Evolutionary conservation across 2,888 invertebrate genomes (phyloP).

Genomic region (Patella depressa): DNA sequence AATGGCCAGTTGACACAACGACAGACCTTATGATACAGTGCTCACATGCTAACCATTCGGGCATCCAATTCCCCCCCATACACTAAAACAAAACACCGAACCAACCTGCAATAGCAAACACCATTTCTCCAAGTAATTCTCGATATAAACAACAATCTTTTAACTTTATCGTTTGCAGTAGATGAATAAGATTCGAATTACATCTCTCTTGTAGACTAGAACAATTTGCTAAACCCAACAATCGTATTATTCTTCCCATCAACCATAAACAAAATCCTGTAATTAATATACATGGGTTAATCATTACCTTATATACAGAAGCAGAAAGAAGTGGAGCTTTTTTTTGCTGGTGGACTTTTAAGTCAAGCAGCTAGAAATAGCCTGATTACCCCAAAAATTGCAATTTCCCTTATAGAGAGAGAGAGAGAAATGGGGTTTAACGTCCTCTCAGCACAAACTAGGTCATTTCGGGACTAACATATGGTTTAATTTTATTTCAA

Average conservation of each 20-base stretch:
- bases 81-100: not conserved
- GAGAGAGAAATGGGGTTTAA: too few species aligned
- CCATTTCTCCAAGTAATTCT: slow-evolving; percentile 43
- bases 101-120: slow-evolving; percentile 44
- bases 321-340: too few species aligned
- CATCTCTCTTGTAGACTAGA: slow-evolving; percentile 42
- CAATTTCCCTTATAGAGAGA: too few species aligned
- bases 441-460: too few species aligned
- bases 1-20: not conserved
- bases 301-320: too few species aligned
- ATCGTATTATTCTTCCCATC: slow-evolving; percentile 46
- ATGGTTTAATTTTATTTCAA: too few species aligned
- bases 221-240: slow-evolving; percentile 49
- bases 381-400: too few species aligned
- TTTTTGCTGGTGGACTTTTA: too few species aligned
- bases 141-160: slow-evolving; percentile 46
- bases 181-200: slow-evolving; percentile 41
- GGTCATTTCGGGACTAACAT: too few species aligned
- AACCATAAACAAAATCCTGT: slow-evolving; percentile 60
- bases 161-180: slow-evolving; percentile 42
- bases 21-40: too few species aligned
- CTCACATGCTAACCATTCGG: too few species aligned
- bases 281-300: slow-evolving; percentile 15
- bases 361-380: too few species aligned
- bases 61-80: not conserved